Evolutionary conservation across 2,888 invertebrate species (phyloP), one percentile per base, ranked within the genome.

Genomic region (Meghimatium bilineatum): DNA sequence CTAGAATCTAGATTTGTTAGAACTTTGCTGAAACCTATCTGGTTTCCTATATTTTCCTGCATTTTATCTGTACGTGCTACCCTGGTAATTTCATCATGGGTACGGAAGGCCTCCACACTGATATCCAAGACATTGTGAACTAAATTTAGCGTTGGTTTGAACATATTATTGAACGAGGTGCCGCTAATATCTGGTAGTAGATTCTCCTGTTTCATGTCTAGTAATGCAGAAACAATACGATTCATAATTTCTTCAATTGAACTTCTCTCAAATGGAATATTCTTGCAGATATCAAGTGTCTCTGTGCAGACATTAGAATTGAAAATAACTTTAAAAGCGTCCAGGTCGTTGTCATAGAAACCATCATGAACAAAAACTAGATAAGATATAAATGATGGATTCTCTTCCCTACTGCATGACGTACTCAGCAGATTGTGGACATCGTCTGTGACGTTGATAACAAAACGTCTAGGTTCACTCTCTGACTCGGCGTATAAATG

Each of bases 391-490:
- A 72, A 78, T 20, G 49, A 36, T 1, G 49, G 0, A 17, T 32
- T 49, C n/a, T 38, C 12, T 26, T 44, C 56, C 2, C 29, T 26
- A 49, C 29, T 29, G 14, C 67, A n/a, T 38, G 66, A 75, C 5
- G 66, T 8, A 26, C 49, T 66, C 5, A 82, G n/a, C 20, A 75
- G 60, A 29, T 74, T 66, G 20, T 44, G 60, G 29, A 86, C 66
- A 29, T 80, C 82, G 26, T 84, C 78, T 60, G 87, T 85, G 34
- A 87, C 79, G 49, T 87, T 85, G 36, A 87, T 84, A 6, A 83
- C 26, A 34, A 87, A 87, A 44, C 78, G 84, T 29, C 87, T 83
- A 23, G 87, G 87, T 14, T 71, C 69, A 38, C 86, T 86, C 2
- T 75, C 83, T 20, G 85, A 85, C 66, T 87, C 87, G 17, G 76